phyloP scores from a whole-genome alignment of 2,797 vertebrate genomes.

The Limnodromus scolopaceus region DNA sequence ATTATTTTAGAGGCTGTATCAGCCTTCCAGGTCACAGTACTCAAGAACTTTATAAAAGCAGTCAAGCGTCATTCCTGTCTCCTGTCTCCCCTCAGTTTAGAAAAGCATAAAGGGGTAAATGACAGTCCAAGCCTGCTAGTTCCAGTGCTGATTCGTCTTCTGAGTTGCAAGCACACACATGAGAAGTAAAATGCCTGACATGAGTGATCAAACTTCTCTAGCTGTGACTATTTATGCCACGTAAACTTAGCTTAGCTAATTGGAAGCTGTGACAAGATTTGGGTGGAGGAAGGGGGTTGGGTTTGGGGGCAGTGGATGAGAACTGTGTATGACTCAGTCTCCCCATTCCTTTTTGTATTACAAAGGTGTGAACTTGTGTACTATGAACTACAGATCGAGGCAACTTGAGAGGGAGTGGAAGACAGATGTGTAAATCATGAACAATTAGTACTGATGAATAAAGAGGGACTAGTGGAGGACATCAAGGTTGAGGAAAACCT shows the following conservation, averaged over 20 bases:
- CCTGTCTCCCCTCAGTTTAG: neutral
- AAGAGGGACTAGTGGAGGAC: too few relatives aligned
- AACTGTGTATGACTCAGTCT: neutral
- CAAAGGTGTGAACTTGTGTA: neutral
- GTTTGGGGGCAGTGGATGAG: rapidly evolving
- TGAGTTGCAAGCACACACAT: neutral
- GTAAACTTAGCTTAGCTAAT: neutral
- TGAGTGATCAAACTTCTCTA: neutral
- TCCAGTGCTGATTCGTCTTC: neutral
- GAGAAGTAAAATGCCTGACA: neutral
- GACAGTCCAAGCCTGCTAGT: neutral
- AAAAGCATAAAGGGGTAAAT: neutral
- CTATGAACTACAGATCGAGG: neutral
- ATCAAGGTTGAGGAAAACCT: too few relatives aligned
- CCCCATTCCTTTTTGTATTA: neutral
- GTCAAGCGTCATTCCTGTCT: neutral
- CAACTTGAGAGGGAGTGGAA: neutral
- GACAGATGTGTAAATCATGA: neutral
- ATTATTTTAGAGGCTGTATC: neutral
- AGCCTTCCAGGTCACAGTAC: neutral
- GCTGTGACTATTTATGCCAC: neutral
- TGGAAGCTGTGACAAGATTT: neutral
- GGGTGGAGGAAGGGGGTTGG: neutral
- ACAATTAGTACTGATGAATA: neutral
- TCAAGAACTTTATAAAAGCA: neutral